Percentiles rank a stretch among this genome's conserved stretches.
These are phyloP conservation scores for Amphipyra berbera DNA, from an alignment of 2,888 invertebrate genomes.

Conservation along the genomic window DNA sequence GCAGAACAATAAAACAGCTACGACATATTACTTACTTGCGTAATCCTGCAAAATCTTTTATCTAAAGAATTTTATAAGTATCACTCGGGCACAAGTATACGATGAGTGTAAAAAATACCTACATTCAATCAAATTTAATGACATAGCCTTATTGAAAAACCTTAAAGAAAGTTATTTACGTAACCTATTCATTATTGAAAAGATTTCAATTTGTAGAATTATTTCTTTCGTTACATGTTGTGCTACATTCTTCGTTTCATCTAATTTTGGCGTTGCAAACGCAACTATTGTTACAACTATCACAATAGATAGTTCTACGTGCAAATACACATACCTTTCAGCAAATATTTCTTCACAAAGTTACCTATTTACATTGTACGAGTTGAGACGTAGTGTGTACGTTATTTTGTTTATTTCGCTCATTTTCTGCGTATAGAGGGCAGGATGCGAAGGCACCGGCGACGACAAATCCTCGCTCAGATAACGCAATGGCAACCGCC, in stretches of 20 bases:
- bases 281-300: constrained; percentile 3
- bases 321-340: constrained; percentile 30
- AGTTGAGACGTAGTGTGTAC: constrained; percentile 35
- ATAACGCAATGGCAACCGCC: constrained; percentile 62
- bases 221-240: constrained; percentile 2
- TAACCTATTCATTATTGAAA: neutral
- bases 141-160: neutral
- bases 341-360: constrained; percentile 33
- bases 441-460: constrained; percentile 62
- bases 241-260: neutral
- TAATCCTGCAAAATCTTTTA: neutral
- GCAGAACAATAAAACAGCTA: neutral
- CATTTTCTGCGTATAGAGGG: constrained; percentile 54
- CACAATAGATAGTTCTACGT: constrained; percentile 1
- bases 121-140: neutral
- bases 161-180: neutral
- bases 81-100: neutral
- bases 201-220: neutral
- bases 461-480: constrained; percentile 67
- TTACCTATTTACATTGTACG: constrained; percentile 36
- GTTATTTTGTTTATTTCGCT: constrained; percentile 59
- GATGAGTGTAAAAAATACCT: neutral
- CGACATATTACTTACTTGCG: constrained; percentile 2
- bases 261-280: neutral
- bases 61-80: neutral